A percentile compares a stretch with the other conserved stretches of the same genome.
Evolutionary conservation across 1,140 invertebrate species (phyloP).

Genomic region (Drosophila ohnishii): DNA sequence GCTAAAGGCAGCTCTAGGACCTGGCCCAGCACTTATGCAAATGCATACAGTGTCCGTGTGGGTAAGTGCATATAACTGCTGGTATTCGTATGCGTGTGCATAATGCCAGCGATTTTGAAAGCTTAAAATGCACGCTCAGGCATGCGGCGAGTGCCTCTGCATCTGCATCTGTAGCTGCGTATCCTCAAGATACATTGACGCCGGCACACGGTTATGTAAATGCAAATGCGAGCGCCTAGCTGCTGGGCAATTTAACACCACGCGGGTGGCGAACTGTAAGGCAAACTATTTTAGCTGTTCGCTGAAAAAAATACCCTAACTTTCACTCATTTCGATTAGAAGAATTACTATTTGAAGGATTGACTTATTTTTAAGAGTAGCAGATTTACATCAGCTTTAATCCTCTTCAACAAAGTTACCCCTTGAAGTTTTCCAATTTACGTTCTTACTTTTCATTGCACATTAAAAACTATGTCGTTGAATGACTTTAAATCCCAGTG

Average conservation of each 20-base stretch:
- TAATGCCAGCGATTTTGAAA: constrained; percentile 47
- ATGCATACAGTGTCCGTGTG: constrained; percentile 21
- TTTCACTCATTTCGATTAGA: background rate
- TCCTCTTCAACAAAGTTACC: background rate
- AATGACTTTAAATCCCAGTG: background rate
- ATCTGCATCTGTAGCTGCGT: constrained; percentile 29
- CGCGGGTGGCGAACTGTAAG: constrained; percentile 2
- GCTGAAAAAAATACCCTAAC: background rate
- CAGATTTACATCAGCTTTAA: background rate
- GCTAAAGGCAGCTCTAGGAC: constrained; percentile 30
- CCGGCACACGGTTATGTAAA: constrained; percentile 49
- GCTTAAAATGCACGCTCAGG: constrained; percentile 38
- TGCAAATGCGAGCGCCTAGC: constrained; percentile 59
- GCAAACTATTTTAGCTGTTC: background rate
- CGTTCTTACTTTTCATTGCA: background rate
- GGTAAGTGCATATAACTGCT: constrained; percentile 6
- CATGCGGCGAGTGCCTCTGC: constrained; percentile 17
- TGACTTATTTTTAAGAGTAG: background rate
- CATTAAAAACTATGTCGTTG: constrained; percentile 4
- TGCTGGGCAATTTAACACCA: constrained; percentile 77
- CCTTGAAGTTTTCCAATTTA: background rate
- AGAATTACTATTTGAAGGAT: background rate
- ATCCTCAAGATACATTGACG: constrained; percentile 64
- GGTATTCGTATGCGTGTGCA: constrained; percentile 34
- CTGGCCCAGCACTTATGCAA: constrained; percentile 36